A percentile compares a stretch with the other conserved stretches of the same genome.
These are phyloP conservation scores for Athrips mouffetella DNA, from an alignment of 2,888 invertebrate species.

Conservation along the genomic window DNA sequence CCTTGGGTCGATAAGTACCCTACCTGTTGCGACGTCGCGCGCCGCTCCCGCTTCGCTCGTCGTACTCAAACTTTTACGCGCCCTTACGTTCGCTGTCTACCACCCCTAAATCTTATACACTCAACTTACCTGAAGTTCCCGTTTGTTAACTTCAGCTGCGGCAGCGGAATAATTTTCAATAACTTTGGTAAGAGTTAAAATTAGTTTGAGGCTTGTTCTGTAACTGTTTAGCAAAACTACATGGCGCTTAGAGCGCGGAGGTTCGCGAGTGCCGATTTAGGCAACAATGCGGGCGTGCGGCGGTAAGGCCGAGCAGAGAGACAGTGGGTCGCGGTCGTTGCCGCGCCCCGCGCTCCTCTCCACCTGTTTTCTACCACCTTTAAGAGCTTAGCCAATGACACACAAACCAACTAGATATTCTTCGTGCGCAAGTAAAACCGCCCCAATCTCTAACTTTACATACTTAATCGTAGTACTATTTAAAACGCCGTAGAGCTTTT, in stretches of 20 bases:
- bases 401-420: neutral
- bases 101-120: constrained; percentile 26
- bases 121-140: constrained; percentile 53
- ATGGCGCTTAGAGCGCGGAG: constrained; percentile 44
- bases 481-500: no score
- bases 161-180: constrained; percentile 45
- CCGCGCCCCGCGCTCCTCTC: constrained; percentile 17
- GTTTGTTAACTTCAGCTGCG: constrained; percentile 38
- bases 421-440: no score
- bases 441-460: no score
- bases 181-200: constrained; percentile 54
- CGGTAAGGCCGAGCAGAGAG: constrained; percentile 21
- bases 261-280: constrained; percentile 31
- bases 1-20: constrained; percentile 56
- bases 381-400: neutral
- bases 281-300: constrained; percentile 43
- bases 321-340: constrained; percentile 25
- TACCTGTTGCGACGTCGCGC: constrained; percentile 66
- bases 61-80: constrained; percentile 11
- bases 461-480: no score
- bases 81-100: neutral
- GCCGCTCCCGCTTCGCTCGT: constrained; percentile 35
- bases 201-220: constrained; percentile 54
- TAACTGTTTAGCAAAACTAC: constrained; percentile 41
- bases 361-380: constrained; percentile 10